Evolutionary conservation across 2,888 invertebrate species (phyloP).

Genomic region (Drosophila sordidula): DNA sequence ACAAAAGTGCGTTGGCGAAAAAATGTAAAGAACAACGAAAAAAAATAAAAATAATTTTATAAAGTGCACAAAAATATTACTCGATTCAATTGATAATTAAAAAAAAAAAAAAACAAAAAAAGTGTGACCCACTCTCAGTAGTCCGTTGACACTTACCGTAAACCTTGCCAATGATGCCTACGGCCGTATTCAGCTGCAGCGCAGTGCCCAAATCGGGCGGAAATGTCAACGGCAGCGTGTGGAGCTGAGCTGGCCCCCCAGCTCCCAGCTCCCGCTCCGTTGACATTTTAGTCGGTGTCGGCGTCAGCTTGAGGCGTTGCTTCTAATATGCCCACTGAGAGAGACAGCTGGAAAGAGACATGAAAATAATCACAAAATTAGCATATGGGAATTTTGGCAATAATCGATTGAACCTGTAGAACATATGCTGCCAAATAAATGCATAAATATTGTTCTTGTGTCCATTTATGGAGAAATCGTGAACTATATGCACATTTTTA

Average conservation of each 20-base stretch:
- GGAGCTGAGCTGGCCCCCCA: slow-evolving; percentile 85
- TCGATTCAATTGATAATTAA: slow-evolving; percentile 1
- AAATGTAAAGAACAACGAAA: slow-evolving; percentile 29
- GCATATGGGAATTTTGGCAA: neutral
- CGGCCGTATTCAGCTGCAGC: slow-evolving; percentile 86
- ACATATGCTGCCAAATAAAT: neutral
- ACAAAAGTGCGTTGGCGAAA: slow-evolving; percentile 50
- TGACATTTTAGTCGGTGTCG: slow-evolving; percentile 86
- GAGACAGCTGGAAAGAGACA: slow-evolving; percentile 43
- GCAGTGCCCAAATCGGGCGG: slow-evolving; percentile 86
- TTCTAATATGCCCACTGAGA: slow-evolving; percentile 44
- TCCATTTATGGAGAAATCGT: too few species aligned
- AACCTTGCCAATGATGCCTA: slow-evolving; percentile 86
- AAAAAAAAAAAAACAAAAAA: neutral
- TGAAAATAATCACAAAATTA: neutral
- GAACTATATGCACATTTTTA: too few species aligned
- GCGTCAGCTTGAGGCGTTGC: slow-evolving; percentile 83
- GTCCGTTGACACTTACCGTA: slow-evolving; percentile 84
- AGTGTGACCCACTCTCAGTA: neutral
- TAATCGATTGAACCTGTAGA: neutral
- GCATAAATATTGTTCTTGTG: too few species aligned
- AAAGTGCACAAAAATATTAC: slow-evolving; percentile 34
- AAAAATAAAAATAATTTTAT: slow-evolving; percentile 21
- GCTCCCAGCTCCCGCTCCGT: slow-evolving; percentile 87
- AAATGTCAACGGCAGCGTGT: slow-evolving; percentile 85